Conservation (phyloP, 2,113 vertebrate species). For the Suricata suricatta region DNA sequence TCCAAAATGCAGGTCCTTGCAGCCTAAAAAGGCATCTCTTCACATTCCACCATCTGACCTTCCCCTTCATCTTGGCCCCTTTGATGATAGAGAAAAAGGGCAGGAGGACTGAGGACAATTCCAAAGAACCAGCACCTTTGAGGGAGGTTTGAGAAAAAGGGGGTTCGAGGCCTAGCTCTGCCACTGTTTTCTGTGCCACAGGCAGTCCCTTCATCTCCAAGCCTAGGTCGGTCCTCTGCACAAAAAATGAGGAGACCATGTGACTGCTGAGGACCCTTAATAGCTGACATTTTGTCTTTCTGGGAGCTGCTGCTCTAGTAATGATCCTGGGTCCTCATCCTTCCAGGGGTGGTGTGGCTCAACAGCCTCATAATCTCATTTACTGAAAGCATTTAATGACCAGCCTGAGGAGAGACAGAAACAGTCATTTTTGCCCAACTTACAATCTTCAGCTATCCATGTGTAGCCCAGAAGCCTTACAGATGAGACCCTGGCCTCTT, state of each 20-base stretch:
- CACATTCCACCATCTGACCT: not conserved
- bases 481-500: not conserved
- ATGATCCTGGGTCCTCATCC: not conserved
- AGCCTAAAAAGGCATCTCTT: not conserved
- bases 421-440: not conserved
- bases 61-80: not conserved
- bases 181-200: not conserved
- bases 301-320: not conserved
- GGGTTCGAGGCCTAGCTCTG: not conserved
- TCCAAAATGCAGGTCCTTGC: not conserved
- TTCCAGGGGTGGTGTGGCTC: not conserved
- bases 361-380: not conserved
- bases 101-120: not conserved
- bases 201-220: not conserved
- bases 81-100: not conserved
- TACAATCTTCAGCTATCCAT: not conserved
- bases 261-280: not conserved
- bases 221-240: not conserved
- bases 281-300: not conserved
- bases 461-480: not conserved
- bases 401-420: not conserved
- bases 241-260: not conserved
- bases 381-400: not conserved
- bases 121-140: not conserved
- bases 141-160: not conserved